phyloP scores from a whole-genome alignment of 2,113 vertebrate genomes.

The Hiodon tergisus region DNA sequence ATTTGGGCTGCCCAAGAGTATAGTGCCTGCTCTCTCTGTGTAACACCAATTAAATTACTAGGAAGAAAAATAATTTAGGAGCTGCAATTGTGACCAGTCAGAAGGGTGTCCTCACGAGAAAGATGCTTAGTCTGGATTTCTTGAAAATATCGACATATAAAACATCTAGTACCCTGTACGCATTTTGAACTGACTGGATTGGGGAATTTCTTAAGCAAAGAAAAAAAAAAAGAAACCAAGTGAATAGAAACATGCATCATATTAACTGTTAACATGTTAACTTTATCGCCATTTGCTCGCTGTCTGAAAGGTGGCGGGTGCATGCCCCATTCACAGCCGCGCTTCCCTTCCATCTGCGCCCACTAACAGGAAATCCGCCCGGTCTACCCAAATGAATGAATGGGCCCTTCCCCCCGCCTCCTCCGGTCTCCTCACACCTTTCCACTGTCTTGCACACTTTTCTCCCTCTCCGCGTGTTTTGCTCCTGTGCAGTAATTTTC shows the following conservation, averaged over 20 bases:
- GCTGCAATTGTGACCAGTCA: too few species aligned
- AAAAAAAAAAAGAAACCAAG: too few species aligned
- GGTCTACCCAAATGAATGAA: constrained; percentile 48
- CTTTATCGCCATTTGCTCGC: background rate
- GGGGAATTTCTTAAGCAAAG: too few species aligned
- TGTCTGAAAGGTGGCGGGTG: background rate
- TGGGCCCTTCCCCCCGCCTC: constrained; percentile 44
- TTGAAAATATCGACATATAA: too few species aligned
- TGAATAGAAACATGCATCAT: background rate
- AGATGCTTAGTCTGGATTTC: too few species aligned
- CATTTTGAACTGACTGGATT: too few species aligned
- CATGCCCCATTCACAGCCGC: constrained; percentile 30
- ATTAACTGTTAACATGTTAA: background rate
- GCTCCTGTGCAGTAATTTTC: constrained; percentile 75
- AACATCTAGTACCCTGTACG: too few species aligned
- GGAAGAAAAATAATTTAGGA: too few species aligned
- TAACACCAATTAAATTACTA: too few species aligned
- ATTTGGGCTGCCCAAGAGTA: too few species aligned
- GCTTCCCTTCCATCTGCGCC: constrained; percentile 35
- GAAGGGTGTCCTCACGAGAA: too few species aligned
- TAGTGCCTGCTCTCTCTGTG: too few species aligned
- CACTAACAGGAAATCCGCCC: constrained; percentile 28
- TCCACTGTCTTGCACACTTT: constrained; percentile 9
- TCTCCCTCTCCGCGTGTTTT: constrained; percentile 57
- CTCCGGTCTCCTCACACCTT: constrained; percentile 27